Percentiles rank a stretch among this genome's conserved stretches.
Evolutionary conservation across 2,113 vertebrate species (phyloP).

Genomic region (Gallinago jamesoni): DNA sequence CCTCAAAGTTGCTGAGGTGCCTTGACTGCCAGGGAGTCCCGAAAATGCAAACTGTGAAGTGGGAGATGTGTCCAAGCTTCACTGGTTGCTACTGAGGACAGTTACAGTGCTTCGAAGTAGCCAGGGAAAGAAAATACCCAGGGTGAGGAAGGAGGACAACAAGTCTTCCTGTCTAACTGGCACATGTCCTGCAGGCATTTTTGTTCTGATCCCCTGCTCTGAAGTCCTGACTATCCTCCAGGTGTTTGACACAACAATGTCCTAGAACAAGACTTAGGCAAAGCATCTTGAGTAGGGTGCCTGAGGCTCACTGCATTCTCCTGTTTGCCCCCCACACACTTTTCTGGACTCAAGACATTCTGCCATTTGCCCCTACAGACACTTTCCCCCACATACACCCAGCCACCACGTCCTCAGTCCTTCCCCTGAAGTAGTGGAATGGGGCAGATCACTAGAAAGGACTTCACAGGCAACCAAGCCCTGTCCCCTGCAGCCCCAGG

Average conservation of each 20-base stretch:
- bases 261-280: not conserved
- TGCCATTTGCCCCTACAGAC: not conserved
- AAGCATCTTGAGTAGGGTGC: not conserved
- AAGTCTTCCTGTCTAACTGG: not conserved
- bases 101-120: not conserved
- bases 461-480: not conserved
- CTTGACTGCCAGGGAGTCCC: not conserved
- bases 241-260: not conserved
- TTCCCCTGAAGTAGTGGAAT: not conserved
- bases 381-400: too few species aligned
- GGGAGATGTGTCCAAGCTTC: not conserved
- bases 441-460: not conserved
- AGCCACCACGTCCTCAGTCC: not conserved
- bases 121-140: not conserved
- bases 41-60: not conserved
- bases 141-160: not conserved
- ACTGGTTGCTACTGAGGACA: not conserved
- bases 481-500: not conserved
- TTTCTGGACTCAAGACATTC: not conserved
- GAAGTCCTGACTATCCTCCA: not conserved
- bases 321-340: not conserved
- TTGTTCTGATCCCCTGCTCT: not conserved
- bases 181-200: not conserved
- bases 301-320: not conserved
- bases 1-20: not conserved